Evolutionary conservation across 2,888 invertebrate species (phyloP), one percentile per base, ranked within the genome.

Genomic region (Schizotus pectinicornis): DNA sequence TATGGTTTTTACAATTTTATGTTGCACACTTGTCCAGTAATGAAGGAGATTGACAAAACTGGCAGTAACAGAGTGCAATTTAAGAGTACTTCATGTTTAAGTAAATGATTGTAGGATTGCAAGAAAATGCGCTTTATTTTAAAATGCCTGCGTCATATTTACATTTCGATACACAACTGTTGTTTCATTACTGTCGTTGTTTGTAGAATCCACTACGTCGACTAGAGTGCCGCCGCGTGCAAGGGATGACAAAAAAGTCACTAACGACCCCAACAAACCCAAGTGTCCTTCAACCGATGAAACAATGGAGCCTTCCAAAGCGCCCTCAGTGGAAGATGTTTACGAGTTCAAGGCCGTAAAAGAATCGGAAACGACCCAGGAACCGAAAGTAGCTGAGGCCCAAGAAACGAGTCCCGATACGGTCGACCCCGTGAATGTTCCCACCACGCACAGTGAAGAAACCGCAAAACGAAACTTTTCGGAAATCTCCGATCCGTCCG

Each of bases 311-410:
- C 48, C 74, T 9, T 39, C 65, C 47, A 71, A 70, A 57, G 54
- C 37, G 32, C 22, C 61, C 32, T 58, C 59, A 13, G 47, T 66
- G n/a, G 82, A 82, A 39, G 85, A 85, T 67, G 81, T 85, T 1
- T 85, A 85, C 69, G 86, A 85, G 65, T 85, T 85, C 63, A 85
- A 85, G 71, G 81, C 84, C 52, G 80, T 56, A 39, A 85, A 85
- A 64, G 85, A 85, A 51, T 73, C 79, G 7, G 81, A 79, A 59
- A 72, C 78, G 0, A 76, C 80, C 12, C 79, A 80, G 0, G 81
- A 80, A 65, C 65, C 39, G 11, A 46, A 52, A 30, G 38, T 7
- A 14, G 39, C 22, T 14, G 36, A 37, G 13, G 13, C 31, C 7
- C 47, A 51, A 11, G 52, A 47, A 12, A 12, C 41, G 1, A 54